These are phyloP conservation scores for Bicyclus anynana DNA, from an alignment of 1,140 invertebrate species.

Conservation along the genomic window DNA sequence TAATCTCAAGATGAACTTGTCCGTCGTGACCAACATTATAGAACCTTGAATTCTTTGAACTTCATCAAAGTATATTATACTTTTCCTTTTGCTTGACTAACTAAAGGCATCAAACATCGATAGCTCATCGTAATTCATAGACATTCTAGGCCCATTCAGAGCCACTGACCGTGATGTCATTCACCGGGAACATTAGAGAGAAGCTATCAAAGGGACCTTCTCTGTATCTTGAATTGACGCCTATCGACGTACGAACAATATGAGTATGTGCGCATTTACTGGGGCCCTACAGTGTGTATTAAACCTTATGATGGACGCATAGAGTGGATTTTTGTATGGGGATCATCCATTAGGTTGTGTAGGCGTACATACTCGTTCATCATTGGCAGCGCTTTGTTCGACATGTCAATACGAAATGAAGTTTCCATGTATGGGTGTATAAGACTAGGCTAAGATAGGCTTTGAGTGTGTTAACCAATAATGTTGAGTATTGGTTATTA, in stretches of 20 bases:
- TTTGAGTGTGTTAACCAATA: no score
- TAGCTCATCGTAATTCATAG: conserved; percentile 6
- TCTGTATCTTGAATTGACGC: conserved; percentile 51
- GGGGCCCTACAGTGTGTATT: background rate
- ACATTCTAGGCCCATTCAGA: conserved; percentile 15
- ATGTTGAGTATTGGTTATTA: no score
- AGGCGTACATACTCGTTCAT: background rate
- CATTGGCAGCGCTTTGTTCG: conserved; percentile 16
- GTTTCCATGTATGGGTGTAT: conserved; percentile 6
- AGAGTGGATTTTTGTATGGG: background rate
- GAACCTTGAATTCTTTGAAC: no score
- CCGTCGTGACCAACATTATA: no score
- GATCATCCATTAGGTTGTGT: background rate
- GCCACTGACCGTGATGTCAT: conserved; percentile 25
- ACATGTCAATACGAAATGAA: conserved; percentile 17
- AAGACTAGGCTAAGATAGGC: no score
- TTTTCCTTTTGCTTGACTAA: background rate
- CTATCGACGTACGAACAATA: conserved; percentile 47
- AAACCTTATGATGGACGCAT: background rate
- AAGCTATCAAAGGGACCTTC: conserved; percentile 38
- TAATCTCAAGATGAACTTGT: no score
- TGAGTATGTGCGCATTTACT: conserved; percentile 6
- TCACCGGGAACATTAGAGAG: conserved; percentile 31
- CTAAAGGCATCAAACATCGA: background rate
- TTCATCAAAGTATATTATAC: background rate